Evolutionary conservation across 2,113 vertebrate species (phyloP).

Genomic region (Macrotus californicus): DNA sequence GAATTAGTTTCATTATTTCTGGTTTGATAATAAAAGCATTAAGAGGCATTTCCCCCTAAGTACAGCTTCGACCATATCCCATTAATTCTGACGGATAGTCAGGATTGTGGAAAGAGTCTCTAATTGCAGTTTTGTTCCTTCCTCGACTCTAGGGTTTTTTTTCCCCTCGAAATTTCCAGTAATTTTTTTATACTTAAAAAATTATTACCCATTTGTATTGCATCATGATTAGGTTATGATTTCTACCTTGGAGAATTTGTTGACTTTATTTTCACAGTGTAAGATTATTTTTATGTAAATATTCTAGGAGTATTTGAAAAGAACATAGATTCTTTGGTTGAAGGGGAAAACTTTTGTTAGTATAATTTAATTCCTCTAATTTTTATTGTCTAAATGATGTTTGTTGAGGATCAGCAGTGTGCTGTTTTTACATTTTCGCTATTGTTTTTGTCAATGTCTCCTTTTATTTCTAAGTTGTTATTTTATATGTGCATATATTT

Average conservation of each 20-base stretch:
- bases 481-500: not conserved
- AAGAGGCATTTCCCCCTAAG: constrained; percentile 48
- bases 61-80: constrained; percentile 31
- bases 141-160: not conserved
- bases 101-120: constrained; percentile 51
- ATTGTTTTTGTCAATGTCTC: not conserved
- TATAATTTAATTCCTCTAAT: not conserved
- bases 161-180: constrained; percentile 19
- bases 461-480: not conserved
- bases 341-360: not conserved
- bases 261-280: not conserved
- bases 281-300: not conserved
- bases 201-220: constrained; percentile 31
- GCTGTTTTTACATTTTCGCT: not conserved
- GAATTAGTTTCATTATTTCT: constrained; percentile 65
- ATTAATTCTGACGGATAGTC: constrained; percentile 56
- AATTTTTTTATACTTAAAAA: constrained; percentile 44
- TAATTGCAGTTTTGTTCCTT: constrained; percentile 60
- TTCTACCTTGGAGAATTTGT: constrained; percentile 27
- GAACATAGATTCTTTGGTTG: not conserved
- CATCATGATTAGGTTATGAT: constrained; percentile 18
- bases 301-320: constrained; percentile 4
- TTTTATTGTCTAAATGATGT: constrained; percentile 12
- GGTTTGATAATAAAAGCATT: constrained; percentile 53
- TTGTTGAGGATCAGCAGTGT: not conserved